phyloP scores from a whole-genome alignment of 2,888 invertebrate genomes.

The Microctonus hyperodae region DNA sequence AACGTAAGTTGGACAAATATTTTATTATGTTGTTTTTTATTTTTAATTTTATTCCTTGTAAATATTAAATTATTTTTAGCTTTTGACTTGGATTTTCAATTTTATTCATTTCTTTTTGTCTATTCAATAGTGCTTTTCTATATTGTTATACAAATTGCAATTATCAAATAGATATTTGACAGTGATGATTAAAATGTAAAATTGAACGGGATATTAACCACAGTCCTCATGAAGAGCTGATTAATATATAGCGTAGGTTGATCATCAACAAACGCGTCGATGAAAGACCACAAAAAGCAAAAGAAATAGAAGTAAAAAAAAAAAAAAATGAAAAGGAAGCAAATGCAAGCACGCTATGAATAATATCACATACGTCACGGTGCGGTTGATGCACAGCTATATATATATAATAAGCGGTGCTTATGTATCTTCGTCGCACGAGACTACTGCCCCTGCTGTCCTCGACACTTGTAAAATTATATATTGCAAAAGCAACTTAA shows the following conservation, averaged over 20 bases:
- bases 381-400: constrained; percentile 55
- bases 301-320: constrained; percentile 34
- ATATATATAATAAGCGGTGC: no score
- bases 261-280: constrained; percentile 32
- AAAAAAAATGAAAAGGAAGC: constrained; percentile 29
- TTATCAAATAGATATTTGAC: background rate
- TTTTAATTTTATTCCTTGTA: background rate
- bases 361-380: constrained; percentile 36
- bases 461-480: no score
- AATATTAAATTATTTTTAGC: background rate
- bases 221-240: constrained; percentile 42
- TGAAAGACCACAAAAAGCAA: constrained; percentile 33
- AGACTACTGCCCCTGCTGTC: no score
- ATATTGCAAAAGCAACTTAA: no score
- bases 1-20: background rate
- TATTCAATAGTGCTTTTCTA: no score
- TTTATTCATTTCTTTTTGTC: background rate
- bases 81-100: background rate
- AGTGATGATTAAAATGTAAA: constrained; percentile 44
- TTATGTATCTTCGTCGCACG: no score
- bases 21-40: background rate
- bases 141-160: background rate
- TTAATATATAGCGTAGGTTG: constrained; percentile 34
- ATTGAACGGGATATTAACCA: constrained; percentile 62
- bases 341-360: constrained; percentile 38